Evolutionary conservation across 2,797 vertebrate genomes (phyloP).

Genomic region (Harpagifer antarcticus): DNA sequence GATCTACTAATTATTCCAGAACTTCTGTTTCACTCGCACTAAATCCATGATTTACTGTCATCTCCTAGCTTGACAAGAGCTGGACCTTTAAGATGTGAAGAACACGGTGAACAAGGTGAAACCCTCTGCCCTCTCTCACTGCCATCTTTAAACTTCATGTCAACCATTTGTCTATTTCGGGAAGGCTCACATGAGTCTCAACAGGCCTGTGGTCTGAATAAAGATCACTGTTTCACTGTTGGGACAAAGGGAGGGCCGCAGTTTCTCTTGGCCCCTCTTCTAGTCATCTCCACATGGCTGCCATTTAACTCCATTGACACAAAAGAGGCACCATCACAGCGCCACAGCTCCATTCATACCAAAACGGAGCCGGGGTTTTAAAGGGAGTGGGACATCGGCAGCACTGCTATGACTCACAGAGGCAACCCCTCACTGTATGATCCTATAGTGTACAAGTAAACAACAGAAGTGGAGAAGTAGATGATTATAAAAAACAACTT

Average conservation of each 20-base stretch:
- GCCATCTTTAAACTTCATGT: conserved; percentile 74
- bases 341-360: conserved; percentile 72
- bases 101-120: conserved; percentile 4
- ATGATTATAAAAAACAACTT: conserved; percentile 21
- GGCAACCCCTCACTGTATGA: conserved; percentile 13
- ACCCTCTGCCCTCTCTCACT: conserved; percentile 27
- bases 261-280: conserved; percentile 73
- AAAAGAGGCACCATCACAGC: conserved; percentile 73
- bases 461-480: conserved; percentile 19
- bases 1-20: not conserved
- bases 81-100: conserved; percentile 26
- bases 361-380: conserved; percentile 57
- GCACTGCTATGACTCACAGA: conserved; percentile 39
- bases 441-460: conserved; percentile 23
- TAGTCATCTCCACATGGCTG: conserved; percentile 80
- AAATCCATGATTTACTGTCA: not conserved
- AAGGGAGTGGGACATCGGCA: conserved; percentile 56
- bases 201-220: conserved; percentile 80
- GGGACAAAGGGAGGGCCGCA: conserved; percentile 76
- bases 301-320: conserved; percentile 81
- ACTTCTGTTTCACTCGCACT: not conserved
- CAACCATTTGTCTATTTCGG: conserved; percentile 81
- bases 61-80: not conserved
- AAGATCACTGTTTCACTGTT: conserved; percentile 78
- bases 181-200: conserved; percentile 82